These are phyloP conservation scores for Neodiprion pinetum DNA, from an alignment of 1,140 invertebrate genomes.

Conservation along the genomic window DNA sequence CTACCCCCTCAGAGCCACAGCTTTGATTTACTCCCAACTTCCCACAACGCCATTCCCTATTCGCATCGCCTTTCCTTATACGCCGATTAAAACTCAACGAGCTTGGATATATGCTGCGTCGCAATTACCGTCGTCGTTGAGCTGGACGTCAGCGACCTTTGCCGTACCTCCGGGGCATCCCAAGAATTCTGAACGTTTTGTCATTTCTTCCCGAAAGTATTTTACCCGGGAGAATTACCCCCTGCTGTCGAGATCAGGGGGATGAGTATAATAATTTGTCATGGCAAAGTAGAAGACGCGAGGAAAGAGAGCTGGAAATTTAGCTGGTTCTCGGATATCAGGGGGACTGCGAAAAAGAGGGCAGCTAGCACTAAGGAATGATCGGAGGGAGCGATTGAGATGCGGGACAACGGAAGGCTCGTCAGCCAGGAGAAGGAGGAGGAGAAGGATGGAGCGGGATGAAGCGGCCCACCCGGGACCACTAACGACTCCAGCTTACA, in stretches of 20 bases:
- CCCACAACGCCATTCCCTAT: neutral
- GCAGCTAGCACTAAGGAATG: neutral
- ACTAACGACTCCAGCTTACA: slow-evolving; percentile 38
- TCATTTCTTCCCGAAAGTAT: no score
- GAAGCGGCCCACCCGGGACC: slow-evolving; percentile 32
- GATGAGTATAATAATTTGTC: no score
- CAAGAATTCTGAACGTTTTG: no score
- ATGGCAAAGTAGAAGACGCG: neutral
- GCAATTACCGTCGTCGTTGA: no score
- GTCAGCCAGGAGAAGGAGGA: slow-evolving; percentile 30
- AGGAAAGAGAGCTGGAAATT: neutral
- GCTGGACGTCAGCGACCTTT: no score
- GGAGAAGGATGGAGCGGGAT: slow-evolving; percentile 20
- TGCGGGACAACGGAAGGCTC: slow-evolving; percentile 36
- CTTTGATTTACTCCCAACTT: slow-evolving; percentile 51
- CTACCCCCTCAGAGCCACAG: slow-evolving; percentile 28
- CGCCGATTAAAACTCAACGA: neutral
- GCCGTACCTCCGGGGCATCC: no score
- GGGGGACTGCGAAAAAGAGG: slow-evolving; percentile 7
- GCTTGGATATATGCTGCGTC: no score
- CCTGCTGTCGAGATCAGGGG: no score
- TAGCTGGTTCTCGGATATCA: slow-evolving; percentile 9
- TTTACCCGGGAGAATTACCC: no score
- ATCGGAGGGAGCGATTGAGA: slow-evolving; percentile 30
- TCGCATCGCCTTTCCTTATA: neutral